Conservation (phyloP, 2,888 invertebrate species). For the Stegophylla sp. region DNA sequence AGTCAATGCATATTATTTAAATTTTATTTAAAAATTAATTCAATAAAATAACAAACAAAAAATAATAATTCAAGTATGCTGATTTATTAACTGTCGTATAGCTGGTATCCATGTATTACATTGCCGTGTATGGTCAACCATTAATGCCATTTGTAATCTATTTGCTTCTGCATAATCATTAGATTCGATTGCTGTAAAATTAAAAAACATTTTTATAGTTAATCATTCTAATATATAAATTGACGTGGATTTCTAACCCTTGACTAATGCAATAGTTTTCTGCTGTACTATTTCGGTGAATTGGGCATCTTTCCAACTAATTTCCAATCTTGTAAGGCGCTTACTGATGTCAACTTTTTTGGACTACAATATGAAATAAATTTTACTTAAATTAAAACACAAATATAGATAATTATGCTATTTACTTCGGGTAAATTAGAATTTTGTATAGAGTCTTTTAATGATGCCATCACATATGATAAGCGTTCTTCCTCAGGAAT, state of each 20-base stretch:
- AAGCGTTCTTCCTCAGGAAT: constrained; percentile 41
- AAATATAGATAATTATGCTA: background rate
- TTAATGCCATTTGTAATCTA: constrained; percentile 54
- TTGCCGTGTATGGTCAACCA: constrained; percentile 55
- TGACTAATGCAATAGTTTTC: constrained; percentile 40
- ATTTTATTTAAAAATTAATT: no score
- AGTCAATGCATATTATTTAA: no score
- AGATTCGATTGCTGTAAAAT: constrained; percentile 32
- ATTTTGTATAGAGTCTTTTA: constrained; percentile 30
- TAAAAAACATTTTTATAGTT: background rate
- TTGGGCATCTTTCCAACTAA: constrained; percentile 44
- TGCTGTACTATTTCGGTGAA: constrained; percentile 47
- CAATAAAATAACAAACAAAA: no score
- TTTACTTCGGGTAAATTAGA: constrained; percentile 37
- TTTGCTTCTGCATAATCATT: constrained; percentile 40
- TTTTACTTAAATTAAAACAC: background rate
- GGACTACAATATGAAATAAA: background rate
- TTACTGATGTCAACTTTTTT: constrained; percentile 42
- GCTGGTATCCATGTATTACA: constrained; percentile 53
- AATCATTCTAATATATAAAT: background rate
- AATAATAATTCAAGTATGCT: background rate
- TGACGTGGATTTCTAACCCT: constrained; percentile 23
- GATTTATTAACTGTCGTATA: constrained; percentile 42
- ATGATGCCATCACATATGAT: constrained; percentile 41
- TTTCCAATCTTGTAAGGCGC: constrained; percentile 27